Evolutionary conservation across 2,113 vertebrate genomes (phyloP), one percentile per base, ranked within the genome.

Genomic region (Pterocles orientalis): DNA sequence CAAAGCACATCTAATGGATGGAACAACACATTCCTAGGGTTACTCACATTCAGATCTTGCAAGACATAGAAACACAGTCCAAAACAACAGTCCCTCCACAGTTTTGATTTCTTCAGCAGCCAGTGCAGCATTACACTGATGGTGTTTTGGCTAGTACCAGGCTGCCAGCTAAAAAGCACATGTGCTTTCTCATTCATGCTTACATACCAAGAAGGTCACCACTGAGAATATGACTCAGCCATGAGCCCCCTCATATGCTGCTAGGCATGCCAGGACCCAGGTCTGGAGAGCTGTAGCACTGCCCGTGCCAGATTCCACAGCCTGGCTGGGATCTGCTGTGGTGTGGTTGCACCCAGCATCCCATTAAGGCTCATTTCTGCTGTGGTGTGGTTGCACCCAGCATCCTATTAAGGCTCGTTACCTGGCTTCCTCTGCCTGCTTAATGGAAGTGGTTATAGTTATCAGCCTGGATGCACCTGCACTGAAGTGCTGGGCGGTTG

Each of bases 1-100:
- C 69, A 86, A 41, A 90, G 79, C 82, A 86, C 58, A 69, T 69
- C 88, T 93, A 33, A 79, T 66, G 88, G 76, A 43, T 76, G 43
- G 71, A 90, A 86, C 83, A 92, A 60, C 47, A 69, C 54, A 81
- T 90, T 91, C 76, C 79, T 51, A 7, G 41, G 65, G 31, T 77
- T 83, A 51, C 68, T 62, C 82, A 50, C 75, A 62, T 51, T 66
- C 51, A 77, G 15, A 70, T 76, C 82, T 12, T 72, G 51, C 4
- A 36, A 79, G 82, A 57, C 4, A 1, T 4, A 81, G 68, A 72
- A 81, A 26, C 43, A 25, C 31, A 45, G 25, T 14, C 71, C 76
- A 64, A 53, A 80, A 28, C 36, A 90, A 18, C 56, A 41, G 26
- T 81, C 54, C 69, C 24, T 51, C 29, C 16, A 1, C 12, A 33